phyloP scores from a whole-genome alignment of 2,888 invertebrate species.

The Dryococelus australis region DNA sequence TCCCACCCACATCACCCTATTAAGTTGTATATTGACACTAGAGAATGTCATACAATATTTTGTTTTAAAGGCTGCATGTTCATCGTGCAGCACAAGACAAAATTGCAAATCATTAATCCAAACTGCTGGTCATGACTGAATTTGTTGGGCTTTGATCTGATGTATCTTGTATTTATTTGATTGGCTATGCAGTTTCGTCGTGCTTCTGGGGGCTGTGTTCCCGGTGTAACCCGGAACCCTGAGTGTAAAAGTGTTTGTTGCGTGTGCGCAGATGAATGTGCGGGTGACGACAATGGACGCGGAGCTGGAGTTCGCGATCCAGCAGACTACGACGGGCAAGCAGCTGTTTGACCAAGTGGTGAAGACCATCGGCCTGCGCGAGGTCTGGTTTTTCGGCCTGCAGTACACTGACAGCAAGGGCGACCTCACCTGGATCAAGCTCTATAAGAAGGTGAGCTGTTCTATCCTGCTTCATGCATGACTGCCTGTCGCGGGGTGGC shows the following conservation, averaged over 20 bases:
- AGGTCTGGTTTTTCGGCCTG: conserved; percentile 99
- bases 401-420: conserved; percentile 99
- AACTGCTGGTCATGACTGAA: too few species aligned
- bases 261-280: conserved; percentile 88
- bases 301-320: conserved; percentile 99
- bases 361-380: conserved; percentile 97
- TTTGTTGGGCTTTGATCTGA: too few species aligned
- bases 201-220: too few species aligned
- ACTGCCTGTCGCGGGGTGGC: background rate
- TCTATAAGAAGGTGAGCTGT: conserved; percentile 94
- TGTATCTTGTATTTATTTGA: too few species aligned
- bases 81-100: too few species aligned
- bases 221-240: too few species aligned
- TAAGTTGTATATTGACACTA: too few species aligned
- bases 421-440: conserved; percentile 97
- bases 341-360: conserved; percentile 99
- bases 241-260: background rate
- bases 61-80: too few species aligned
- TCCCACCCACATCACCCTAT: too few species aligned
- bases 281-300: conserved; percentile 99
- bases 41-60: too few species aligned
- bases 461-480: conserved; percentile 33
- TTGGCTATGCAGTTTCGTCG: too few species aligned
- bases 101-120: too few species aligned
- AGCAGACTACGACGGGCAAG: conserved; percentile 98